Evolutionary conservation across 2,888 invertebrate genomes (phyloP), one percentile per base, ranked within the genome.

Genomic region (Gerris lacustris): DNA sequence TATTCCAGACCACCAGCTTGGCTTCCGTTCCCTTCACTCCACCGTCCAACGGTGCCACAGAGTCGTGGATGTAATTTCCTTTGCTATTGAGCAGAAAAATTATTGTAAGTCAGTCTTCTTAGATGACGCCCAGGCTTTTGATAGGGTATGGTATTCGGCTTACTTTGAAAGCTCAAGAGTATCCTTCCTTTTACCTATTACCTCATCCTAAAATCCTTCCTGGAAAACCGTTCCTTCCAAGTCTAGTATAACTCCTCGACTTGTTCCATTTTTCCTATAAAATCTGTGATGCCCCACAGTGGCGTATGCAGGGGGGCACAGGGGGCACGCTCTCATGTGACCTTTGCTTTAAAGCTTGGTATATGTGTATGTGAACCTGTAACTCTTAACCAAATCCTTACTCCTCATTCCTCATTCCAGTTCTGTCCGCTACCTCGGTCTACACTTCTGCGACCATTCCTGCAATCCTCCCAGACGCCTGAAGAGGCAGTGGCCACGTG

Each of bases 121-220:
- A n/a, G 62, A 62, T 62, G 62, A 15, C 4, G 15, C 4, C 15
- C 62, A n/a, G n/a, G 62, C 62, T 15, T 62, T 62, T n/a, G 62
- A 62, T 62, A 11, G 62, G 11, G 62, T 62, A 15, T 62, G 62
- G 62, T 5, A 62, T 62, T n/a, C 11, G 62, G 62, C n/a, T 62
- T 62, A n/a, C 62, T 62, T 11, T 15, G 11, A 5, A 62, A 62
- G 62, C 62, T 62, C 11, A 62, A 4, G n/a, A 62, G 62, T 62
- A 15, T 62, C 62, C 62, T 62, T 62, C 62, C n/a, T 62, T 62
- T 62, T 62, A 62, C n/a, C 11, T 62, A 62, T n/a, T 62, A 62
- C 62, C 1, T 62, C 11, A 62, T 62, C 62, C 62, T 62, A n/a
- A 62, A 62, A 5, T 62, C 62, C 62, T 62, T 15, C 62, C 62